Percentiles rank a stretch among this genome's conserved stretches.
These are phyloP conservation scores for Terrapene triunguis DNA, from an alignment of 2,113 vertebrate genomes.

Conservation along the genomic window DNA sequence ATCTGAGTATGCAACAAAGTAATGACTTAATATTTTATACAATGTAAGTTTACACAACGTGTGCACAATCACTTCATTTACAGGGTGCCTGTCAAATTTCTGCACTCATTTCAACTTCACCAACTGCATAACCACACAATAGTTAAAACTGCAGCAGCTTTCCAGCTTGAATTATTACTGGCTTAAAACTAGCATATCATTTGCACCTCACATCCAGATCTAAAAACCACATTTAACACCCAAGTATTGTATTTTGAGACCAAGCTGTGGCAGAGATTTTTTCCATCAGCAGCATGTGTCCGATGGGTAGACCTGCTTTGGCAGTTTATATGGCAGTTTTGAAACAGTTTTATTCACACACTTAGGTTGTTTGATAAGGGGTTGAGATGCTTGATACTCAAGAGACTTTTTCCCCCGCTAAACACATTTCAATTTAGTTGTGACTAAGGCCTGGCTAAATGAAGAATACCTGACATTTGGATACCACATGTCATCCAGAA, in stretches of 20 bases:
- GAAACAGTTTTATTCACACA: conserved; percentile 13
- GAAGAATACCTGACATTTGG: neutral
- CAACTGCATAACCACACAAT: neutral
- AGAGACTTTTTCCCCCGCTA: neutral
- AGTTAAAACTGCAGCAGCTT: neutral
- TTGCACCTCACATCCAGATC: neutral
- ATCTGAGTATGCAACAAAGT: neutral
- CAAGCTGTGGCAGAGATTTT: neutral
- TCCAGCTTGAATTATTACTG: neutral
- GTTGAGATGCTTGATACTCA: conserved; percentile 16
- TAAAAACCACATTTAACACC: neutral
- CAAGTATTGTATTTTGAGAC: neutral
- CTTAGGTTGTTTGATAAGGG: neutral
- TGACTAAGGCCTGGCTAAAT: neutral
- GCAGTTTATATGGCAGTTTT: neutral
- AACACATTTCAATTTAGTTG: neutral
- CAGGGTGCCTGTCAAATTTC: neutral
- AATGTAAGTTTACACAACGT: neutral
- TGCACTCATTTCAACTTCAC: neutral
- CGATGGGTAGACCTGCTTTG: neutral
- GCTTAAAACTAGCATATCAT: neutral
- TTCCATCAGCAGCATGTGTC: neutral
- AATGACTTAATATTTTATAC: neutral
- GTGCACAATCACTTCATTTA: neutral
- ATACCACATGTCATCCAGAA: neutral